Evolutionary conservation across 2,797 vertebrate species (phyloP), one percentile per base, ranked within the genome.

Genomic region (Esox lucius): DNA sequence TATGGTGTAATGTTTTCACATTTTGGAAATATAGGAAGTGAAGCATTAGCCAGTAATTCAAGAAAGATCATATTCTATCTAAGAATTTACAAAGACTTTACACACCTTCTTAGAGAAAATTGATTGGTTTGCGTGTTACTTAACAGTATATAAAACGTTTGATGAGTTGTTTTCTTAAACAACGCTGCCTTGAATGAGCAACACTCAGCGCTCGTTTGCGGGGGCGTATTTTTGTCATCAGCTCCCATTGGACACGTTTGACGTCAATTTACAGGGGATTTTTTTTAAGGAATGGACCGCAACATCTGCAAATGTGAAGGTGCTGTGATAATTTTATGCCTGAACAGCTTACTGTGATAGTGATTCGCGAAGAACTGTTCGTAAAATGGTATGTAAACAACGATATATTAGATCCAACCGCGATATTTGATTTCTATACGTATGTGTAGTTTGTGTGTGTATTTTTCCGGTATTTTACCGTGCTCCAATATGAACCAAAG

Each of bases 241-340:
- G 15, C 70, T 76, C 3, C 74, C 19, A 93, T 94, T 94, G 92
- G 92, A 31, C 79, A 51, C 22, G 39, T 13, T n/a, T 0, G 16
- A 68, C 83, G 90, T 89, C 92, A 84, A 39, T 92, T 28, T 72
- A 7, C 19, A 0, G 6, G 68, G 65, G 71, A 73, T 76, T 51
- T 56, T 64, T 75, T 75, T 65, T 72, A 77, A 77, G 86, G 80
- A 78, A 80, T 83, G 87, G 86, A 86, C 71, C 70, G 81, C 79
- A 87, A 88, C 90, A 90, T 92, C 91, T 84, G 77, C 78, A 81
- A 88, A 84, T 81, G 88, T 90, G 86, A 90, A 82, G 79, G 79
- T 78, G 81, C 84, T 67, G 68, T 73, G 65, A 74, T 39, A 77
- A 81, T 81, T 65, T 53, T 56, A 76, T 74, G 33, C n/a, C 26